A percentile compares a stretch with the other conserved stretches of the same genome.
Evolutionary conservation across 2,888 invertebrate genomes (phyloP).

Genomic region (Stenodema calcarata): DNA sequence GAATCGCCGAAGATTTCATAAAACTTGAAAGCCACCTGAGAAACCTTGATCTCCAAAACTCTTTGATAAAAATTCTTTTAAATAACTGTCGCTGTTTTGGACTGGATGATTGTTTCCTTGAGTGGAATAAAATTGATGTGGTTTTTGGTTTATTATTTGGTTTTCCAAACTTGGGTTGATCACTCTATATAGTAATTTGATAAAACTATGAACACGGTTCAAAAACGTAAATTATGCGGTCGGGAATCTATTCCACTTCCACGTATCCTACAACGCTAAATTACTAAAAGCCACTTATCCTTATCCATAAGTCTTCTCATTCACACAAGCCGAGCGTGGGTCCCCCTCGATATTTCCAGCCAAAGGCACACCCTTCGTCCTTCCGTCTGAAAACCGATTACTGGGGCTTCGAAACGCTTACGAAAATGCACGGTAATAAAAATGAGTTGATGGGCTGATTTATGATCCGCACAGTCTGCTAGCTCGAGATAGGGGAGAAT

Average conservation of each 20-base stretch:
- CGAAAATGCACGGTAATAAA: conserved; percentile 42
- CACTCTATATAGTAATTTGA: no score
- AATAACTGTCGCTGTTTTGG: no score
- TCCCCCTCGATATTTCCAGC: not conserved
- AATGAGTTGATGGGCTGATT: conserved; percentile 42
- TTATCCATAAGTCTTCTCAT: not conserved
- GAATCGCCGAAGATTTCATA: no score
- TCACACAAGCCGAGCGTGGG: conserved; percentile 17
- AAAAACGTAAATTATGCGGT: no score
- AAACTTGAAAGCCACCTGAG: no score
- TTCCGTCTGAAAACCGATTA: not conserved
- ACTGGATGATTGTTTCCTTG: no score
- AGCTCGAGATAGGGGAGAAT: conserved; percentile 29
- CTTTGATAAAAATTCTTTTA: no score
- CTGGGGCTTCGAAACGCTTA: conserved; percentile 18
- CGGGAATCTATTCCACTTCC: not conserved
- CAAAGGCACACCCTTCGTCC: not conserved
- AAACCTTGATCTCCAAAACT: no score
- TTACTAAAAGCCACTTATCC: not conserved
- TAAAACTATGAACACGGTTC: no score
- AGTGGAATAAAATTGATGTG: no score
- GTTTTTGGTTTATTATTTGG: no score
- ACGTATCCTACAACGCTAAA: not conserved
- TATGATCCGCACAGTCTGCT: conserved; percentile 37
- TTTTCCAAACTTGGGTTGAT: no score